A percentile compares a stretch with the other conserved stretches of the same genome.
Evolutionary conservation across 2,797 vertebrate genomes (phyloP).

Genomic region (Acanthurus leucopareius): DNA sequence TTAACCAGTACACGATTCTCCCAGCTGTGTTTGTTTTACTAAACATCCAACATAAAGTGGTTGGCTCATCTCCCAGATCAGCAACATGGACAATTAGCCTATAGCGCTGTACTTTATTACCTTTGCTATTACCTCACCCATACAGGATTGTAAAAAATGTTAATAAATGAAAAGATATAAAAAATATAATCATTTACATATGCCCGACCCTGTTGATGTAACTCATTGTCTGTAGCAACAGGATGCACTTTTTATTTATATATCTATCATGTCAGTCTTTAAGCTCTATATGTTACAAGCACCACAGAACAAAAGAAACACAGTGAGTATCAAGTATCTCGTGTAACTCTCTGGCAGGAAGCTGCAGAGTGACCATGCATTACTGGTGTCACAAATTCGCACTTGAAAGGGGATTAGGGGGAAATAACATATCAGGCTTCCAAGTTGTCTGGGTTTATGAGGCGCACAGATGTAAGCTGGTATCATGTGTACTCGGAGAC

Average conservation of each 20-base stretch:
- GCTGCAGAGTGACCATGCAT: slow-evolving; percentile 19
- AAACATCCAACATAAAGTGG: too few relatives aligned
- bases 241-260: not conserved
- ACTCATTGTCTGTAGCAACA: not conserved
- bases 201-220: not conserved
- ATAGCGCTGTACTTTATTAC: not conserved
- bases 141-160: too few relatives aligned
- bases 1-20: too few relatives aligned
- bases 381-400: slow-evolving; percentile 31
- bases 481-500: slow-evolving; percentile 49
- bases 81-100: not conserved
- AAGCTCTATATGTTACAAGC: not conserved
- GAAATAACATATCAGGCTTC: slow-evolving; percentile 38
- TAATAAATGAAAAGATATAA: too few relatives aligned
- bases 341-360: slow-evolving; percentile 28
- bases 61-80: not conserved
- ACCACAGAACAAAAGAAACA: not conserved
- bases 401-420: slow-evolving; percentile 41
- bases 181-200: too few relatives aligned
- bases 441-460: slow-evolving; percentile 26
- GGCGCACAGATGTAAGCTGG: slow-evolving; percentile 34
- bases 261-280: not conserved
- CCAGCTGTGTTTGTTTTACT: too few relatives aligned
- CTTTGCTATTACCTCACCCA: too few relatives aligned
- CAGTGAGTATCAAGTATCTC: slow-evolving; percentile 13